Conservation (phyloP, 1,140 invertebrate genomes). For the Mactra quadrangularis region DNA sequence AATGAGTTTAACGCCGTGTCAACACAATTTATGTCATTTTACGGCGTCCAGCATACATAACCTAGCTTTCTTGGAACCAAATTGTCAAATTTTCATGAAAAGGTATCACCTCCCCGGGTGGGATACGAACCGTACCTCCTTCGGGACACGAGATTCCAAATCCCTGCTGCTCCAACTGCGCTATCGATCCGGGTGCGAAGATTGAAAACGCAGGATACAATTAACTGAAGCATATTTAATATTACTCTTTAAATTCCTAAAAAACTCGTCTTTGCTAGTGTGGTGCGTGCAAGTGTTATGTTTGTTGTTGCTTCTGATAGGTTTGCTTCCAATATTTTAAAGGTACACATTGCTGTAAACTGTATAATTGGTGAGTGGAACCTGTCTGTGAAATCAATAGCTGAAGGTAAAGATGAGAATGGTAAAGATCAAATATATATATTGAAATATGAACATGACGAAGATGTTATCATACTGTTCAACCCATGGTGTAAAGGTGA, state of each 20-base stretch:
- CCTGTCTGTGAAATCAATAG: slow-evolving; percentile 92
- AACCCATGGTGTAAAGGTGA: slow-evolving; percentile 94
- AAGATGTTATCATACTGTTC: slow-evolving; percentile 90
- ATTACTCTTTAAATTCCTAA: not conserved
- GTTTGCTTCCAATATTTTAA: too few relatives aligned
- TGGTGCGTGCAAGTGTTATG: not conserved
- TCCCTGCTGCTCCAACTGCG: not conserved
- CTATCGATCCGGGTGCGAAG: not conserved
- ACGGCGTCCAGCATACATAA: too few relatives aligned
- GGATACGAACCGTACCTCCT: too few relatives aligned
- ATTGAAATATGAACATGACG: slow-evolving; percentile 87
- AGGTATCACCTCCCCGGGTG: too few relatives aligned
- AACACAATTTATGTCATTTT: too few relatives aligned
- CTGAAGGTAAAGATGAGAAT: slow-evolving; percentile 79
- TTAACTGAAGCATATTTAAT: not conserved
- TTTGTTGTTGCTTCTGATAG: too few relatives aligned
- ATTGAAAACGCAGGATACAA: not conserved
- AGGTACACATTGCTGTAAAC: slow-evolving; percentile 84
- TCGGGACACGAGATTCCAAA: too few relatives aligned
- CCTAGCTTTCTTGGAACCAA: too few relatives aligned
- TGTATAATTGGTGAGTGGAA: slow-evolving; percentile 94
- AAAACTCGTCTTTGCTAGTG: not conserved
- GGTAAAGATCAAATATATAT: slow-evolving; percentile 80
- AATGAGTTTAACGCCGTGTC: too few relatives aligned
- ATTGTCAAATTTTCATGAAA: too few relatives aligned